Conservation (phyloP, 2,113 vertebrate species). For the Ophthalmolycus amberensis region DNA sequence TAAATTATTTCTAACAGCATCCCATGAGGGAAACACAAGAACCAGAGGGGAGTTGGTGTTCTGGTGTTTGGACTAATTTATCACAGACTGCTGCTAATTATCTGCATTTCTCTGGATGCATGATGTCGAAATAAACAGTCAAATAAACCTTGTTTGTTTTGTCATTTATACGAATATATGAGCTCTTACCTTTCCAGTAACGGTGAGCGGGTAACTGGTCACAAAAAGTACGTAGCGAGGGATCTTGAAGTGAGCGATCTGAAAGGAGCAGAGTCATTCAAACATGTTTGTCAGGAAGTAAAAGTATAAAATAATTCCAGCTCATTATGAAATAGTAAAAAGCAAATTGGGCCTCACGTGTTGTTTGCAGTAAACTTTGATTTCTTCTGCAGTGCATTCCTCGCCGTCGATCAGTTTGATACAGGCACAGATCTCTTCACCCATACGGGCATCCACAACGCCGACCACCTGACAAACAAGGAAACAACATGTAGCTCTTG, state of each 20-base stretch:
- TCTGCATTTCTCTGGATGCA: neutral
- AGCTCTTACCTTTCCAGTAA: conserved; percentile 90
- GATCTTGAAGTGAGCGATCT: conserved; percentile 96
- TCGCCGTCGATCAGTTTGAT: conserved; percentile 85
- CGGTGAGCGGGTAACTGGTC: conserved; percentile 86
- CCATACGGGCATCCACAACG: conserved; percentile 89
- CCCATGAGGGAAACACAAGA: conserved; percentile 53
- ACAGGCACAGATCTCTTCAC: conserved; percentile 96
- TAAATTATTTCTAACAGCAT: conserved; percentile 41
- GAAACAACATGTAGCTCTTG: no score
- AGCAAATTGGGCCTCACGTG: conserved; percentile 79
- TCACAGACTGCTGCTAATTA: conserved; percentile 4
- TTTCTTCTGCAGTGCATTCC: conserved; percentile 85
- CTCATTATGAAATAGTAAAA: neutral
- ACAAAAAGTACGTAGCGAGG: conserved; percentile 91
- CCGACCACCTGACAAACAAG: conserved; percentile 88
- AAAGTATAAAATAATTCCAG: neutral
- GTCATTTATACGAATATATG: neutral
- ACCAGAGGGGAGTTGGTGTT: conserved; percentile 18
- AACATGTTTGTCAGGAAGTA: neutral
- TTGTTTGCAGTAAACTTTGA: conserved; percentile 91
- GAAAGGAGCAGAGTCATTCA: conserved; percentile 40
- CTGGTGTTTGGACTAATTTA: conserved; percentile 5
- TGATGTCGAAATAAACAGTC: neutral
- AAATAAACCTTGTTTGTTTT: neutral